These are phyloP conservation scores for Ganaspis sp. DNA, from an alignment of 1,140 invertebrate species.

Conservation along the genomic window DNA sequence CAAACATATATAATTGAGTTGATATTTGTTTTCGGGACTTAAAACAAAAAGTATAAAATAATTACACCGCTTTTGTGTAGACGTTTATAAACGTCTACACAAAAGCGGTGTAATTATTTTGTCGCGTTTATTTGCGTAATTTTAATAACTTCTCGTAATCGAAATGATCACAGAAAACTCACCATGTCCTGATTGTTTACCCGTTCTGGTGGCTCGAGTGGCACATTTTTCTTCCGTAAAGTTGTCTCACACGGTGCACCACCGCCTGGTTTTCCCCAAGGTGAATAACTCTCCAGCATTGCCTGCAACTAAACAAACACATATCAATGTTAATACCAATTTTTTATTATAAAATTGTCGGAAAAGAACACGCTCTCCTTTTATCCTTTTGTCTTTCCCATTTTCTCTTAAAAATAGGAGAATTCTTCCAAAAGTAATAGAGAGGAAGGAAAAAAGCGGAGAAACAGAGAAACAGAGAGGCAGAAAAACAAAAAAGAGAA, in stretches of 20 bases:
- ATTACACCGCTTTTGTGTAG: too few species aligned
- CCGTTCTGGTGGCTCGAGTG: conserved; percentile 59
- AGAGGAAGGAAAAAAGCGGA: too few species aligned
- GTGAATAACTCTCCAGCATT: conserved; percentile 72
- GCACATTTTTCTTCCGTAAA: conserved; percentile 73
- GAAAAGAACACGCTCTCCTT: too few species aligned
- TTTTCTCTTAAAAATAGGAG: background rate
- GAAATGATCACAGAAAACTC: conserved; percentile 36
- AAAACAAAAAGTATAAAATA: too few species aligned
- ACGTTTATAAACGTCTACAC: too few species aligned
- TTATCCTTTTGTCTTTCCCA: background rate
- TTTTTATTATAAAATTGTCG: conserved; percentile 22
- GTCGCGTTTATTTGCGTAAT: too few species aligned
- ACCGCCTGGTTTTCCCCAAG: conserved; percentile 75
- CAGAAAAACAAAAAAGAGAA: too few species aligned
- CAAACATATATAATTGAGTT: too few species aligned
- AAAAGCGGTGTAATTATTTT: too few species aligned
- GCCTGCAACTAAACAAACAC: conserved; percentile 65
- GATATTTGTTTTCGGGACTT: too few species aligned
- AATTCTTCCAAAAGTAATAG: background rate
- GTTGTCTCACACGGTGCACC: conserved; percentile 72
- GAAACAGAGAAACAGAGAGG: too few species aligned
- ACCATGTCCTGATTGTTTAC: background rate
- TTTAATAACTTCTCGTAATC: background rate
- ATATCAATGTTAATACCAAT: conserved; percentile 27